phyloP scores from a whole-genome alignment of 2,888 invertebrate genomes.

The Thera obeliscata region DNA sequence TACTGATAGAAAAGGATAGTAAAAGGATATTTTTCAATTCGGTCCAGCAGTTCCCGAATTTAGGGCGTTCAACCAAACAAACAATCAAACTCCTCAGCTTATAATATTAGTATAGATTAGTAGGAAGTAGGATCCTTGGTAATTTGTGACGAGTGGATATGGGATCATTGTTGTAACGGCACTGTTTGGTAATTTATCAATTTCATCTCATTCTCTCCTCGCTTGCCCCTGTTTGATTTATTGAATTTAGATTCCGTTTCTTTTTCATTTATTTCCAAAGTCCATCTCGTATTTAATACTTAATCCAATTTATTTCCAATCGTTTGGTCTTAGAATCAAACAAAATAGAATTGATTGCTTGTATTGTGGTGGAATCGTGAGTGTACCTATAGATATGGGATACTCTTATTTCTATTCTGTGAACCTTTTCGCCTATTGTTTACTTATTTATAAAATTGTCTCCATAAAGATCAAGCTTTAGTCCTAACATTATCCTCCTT shows the following conservation, averaged over 20 bases:
- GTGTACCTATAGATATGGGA: too few species aligned
- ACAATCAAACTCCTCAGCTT: too few species aligned
- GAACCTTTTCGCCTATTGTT: too few species aligned
- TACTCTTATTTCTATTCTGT: too few species aligned
- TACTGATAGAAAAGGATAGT: too few species aligned
- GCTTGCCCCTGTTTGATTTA: slow-evolving; percentile 16
- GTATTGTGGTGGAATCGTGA: slow-evolving; percentile 24
- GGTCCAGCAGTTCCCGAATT: too few species aligned
- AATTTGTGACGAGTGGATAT: background rate
- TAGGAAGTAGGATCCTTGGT: background rate
- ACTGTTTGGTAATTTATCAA: slow-evolving; percentile 8
- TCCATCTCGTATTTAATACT: slow-evolving; percentile 17
- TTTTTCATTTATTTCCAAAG: slow-evolving; percentile 22
- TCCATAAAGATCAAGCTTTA: too few species aligned
- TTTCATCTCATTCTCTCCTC: slow-evolving; percentile 15
- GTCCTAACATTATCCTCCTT: too few species aligned
- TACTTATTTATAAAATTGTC: background rate
- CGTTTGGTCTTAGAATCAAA: slow-evolving; percentile 15
- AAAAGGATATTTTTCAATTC: too few species aligned
- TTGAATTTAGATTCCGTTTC: slow-evolving; percentile 17
- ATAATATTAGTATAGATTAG: too few species aligned
- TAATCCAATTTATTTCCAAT: slow-evolving; percentile 25
- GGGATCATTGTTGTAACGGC: background rate
- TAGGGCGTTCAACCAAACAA: too few species aligned
- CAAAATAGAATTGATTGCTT: slow-evolving; percentile 23